Percentiles rank a stretch among this genome's conserved stretches.
These are phyloP conservation scores for Myodes glareolus DNA, from an alignment of 2,113 vertebrate genomes.

Conservation along the genomic window DNA sequence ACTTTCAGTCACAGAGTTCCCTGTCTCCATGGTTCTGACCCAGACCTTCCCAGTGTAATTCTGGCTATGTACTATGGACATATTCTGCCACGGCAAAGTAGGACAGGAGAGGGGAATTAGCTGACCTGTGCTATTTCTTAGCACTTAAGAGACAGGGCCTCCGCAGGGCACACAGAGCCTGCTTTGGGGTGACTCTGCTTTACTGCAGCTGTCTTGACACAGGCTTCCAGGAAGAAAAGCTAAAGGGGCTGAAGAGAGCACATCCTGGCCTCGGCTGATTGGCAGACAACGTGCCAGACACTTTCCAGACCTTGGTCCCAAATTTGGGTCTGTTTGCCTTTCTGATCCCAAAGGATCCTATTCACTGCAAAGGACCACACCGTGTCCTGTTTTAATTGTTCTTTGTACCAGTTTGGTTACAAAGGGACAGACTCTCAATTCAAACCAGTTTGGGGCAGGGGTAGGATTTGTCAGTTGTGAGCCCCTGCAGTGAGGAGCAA, in stretches of 20 bases:
- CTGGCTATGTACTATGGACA: conserved; percentile 49
- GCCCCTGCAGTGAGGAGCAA: neutral
- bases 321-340: neutral
- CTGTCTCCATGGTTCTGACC: neutral
- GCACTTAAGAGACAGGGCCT: conserved; percentile 61
- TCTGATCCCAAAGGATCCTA: conserved; percentile 36
- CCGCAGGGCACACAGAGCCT: conserved; percentile 7
- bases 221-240: conserved; percentile 55
- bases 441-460: neutral
- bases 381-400: neutral
- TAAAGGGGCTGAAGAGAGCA: neutral
- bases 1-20: neutral
- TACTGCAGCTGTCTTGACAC: conserved; percentile 20
- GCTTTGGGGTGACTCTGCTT: conserved; percentile 20
- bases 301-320: neutral
- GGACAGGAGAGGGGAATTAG: conserved; percentile 37
- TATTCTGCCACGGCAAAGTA: conserved; percentile 2
- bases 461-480: neutral
- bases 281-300: accelerated
- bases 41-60: conserved; percentile 23
- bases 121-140: neutral
- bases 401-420: neutral
- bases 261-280: accelerated
- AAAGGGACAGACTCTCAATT: conserved; percentile 24
- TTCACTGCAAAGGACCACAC: neutral